phyloP scores from a whole-genome alignment of 1,140 invertebrate genomes.

The Scaptomyza pallida region DNA sequence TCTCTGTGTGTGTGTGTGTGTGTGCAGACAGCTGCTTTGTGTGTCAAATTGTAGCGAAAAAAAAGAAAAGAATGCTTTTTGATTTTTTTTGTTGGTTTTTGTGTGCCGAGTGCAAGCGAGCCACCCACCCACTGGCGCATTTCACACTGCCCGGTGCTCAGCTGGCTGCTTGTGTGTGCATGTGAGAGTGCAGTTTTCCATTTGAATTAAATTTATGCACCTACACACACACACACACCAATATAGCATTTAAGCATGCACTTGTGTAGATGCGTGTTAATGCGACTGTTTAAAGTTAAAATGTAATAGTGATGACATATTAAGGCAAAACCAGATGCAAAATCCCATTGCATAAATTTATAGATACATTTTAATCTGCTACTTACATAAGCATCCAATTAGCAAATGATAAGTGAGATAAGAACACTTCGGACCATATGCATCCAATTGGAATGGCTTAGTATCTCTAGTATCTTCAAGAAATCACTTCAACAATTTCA shows the following conservation, averaged over 20 bases:
- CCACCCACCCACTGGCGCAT: constrained; percentile 50
- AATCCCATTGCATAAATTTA: neutral
- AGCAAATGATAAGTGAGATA: neutral
- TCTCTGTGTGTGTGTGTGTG: constrained; percentile 10
- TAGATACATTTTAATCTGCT: too few species aligned
- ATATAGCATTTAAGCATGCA: neutral
- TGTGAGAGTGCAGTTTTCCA: constrained; percentile 16
- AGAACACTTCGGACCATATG: neutral
- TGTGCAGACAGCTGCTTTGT: constrained; percentile 52
- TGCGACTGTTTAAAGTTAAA: constrained; percentile 11
- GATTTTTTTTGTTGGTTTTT: constrained; percentile 33
- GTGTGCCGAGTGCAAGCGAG: constrained; percentile 26
- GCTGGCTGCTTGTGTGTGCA: constrained; percentile 22
- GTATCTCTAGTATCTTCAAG: neutral
- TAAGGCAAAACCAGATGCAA: constrained; percentile 18
- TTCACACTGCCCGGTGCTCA: constrained; percentile 36
- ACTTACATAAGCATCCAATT: neutral
- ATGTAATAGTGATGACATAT: constrained; percentile 13
- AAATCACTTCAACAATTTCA: neutral
- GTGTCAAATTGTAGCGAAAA: constrained; percentile 59
- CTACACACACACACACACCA: neutral
- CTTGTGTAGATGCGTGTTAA: constrained; percentile 14
- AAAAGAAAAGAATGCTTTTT: constrained; percentile 12
- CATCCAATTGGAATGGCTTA: too few species aligned
- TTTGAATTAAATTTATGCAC: constrained; percentile 35